Evolutionary conservation across 2,113 vertebrate species (phyloP), one percentile per base, ranked within the genome.

Genomic region (Ctenodactylus gundi): DNA sequence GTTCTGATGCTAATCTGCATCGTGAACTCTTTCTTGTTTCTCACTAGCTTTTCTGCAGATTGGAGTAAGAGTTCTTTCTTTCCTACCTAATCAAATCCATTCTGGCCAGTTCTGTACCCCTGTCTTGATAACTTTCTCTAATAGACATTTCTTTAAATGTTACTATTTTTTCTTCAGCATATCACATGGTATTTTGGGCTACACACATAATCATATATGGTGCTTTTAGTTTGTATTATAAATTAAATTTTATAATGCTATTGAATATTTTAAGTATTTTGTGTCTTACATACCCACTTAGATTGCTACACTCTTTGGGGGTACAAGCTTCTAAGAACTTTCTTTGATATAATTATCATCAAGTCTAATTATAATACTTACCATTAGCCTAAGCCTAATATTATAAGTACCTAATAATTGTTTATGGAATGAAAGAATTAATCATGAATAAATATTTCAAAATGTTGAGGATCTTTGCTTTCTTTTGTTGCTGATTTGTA

Each of bases 361-460:
- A 76, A 25, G 14, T 4, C 15, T 67, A 25, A 41, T 5, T 29
- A 18, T 72, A 36, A 72, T 31, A 62, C 72, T 87, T 53, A 72
- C 27, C 23, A 44, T 29, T 44, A 29, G 7, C 6, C 12, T 67
- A 29, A 53, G 5, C 23, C 34, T 72, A 36, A 60, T 21, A 70
- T 82, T 88, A n/a, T 55, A 90, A 95, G 44, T 88, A 17, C 76
- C 62, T 58, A 27, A 76, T 82, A 76, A 58, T 27, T 91, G 39
- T 73, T 91, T 89, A 41, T 73, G 60, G 39, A 76, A 91, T 76
- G 58, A 94, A 70, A 39, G 10, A 91, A 67, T 90, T 25, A 88
- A 11, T 76, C 34, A 49, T 57, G 72, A 70, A 49, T 60, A 29
- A 46, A 18, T 44, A 46, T 68, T 90, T 76, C 44, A 25, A 29